Conservation (phyloP, 2,888 invertebrate species). For the Leucania comma region DNA sequence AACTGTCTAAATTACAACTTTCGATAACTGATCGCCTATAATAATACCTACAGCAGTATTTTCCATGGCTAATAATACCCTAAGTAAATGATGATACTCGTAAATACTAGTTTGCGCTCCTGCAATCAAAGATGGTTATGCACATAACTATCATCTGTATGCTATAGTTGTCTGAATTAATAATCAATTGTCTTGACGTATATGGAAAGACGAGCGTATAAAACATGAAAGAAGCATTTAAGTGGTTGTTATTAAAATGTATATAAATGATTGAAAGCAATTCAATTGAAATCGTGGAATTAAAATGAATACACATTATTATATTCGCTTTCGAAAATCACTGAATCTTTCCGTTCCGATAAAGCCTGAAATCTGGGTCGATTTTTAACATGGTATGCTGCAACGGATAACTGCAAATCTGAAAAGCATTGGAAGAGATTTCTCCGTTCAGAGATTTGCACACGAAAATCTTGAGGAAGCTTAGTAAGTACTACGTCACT, state of each 20-base stretch:
- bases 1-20: neutral
- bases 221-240: slow-evolving; percentile 16
- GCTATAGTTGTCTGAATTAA: slow-evolving; percentile 24
- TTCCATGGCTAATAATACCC: slow-evolving; percentile 30
- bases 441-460: slow-evolving; percentile 1
- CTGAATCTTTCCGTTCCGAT: slow-evolving; percentile 2
- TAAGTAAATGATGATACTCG: slow-evolving; percentile 18
- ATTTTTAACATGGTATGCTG: neutral
- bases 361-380: slow-evolving; percentile 5
- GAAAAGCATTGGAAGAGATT: neutral
- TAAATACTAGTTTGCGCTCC: slow-evolving; percentile 34
- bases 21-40: slow-evolving; percentile 6
- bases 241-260: neutral
- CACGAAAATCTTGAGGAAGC: neutral
- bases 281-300: neutral
- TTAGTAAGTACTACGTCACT: slow-evolving; percentile 4
- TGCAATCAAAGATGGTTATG: slow-evolving; percentile 20
- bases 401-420: slow-evolving; percentile 12
- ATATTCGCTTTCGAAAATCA: neutral
- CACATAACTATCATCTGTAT: slow-evolving; percentile 17
- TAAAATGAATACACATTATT: slow-evolving; percentile 13
- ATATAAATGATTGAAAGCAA: slow-evolving; percentile 2
- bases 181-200: slow-evolving; percentile 30
- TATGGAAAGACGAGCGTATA: slow-evolving; percentile 27
- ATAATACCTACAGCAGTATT: slow-evolving; percentile 8